Conservation (phyloP, 2,797 vertebrate genomes). For the Macrochelys suwanniensis region DNA sequence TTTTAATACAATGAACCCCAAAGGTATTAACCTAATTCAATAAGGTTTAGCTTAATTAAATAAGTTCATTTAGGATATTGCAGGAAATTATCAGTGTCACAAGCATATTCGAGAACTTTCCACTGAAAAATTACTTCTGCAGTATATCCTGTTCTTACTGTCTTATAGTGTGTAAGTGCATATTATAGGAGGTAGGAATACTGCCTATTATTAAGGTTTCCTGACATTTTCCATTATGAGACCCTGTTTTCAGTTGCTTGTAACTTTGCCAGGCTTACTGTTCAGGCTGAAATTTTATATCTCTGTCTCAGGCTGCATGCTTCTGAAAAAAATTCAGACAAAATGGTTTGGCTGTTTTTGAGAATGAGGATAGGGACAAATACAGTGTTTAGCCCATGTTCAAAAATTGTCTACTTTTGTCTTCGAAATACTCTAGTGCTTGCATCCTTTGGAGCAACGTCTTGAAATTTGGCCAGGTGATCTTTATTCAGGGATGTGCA, state of each 20-base stretch:
- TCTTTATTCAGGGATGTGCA: accelerated
- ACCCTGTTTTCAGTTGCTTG: background rate
- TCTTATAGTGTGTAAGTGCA: background rate
- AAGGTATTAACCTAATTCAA: background rate
- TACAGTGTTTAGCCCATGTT: background rate
- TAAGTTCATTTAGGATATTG: background rate
- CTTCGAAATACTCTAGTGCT: background rate
- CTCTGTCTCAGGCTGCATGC: background rate
- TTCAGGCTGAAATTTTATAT: accelerated
- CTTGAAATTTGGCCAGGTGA: accelerated
- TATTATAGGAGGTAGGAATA: background rate
- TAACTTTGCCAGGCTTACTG: background rate
- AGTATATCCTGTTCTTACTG: background rate
- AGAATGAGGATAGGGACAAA: background rate
- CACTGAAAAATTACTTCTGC: background rate
- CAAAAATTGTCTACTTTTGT: background rate
- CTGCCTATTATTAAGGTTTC: background rate
- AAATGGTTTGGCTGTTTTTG: background rate
- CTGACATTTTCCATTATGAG: background rate
- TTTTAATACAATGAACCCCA: background rate
- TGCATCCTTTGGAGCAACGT: background rate
- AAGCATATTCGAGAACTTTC: background rate
- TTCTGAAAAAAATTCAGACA: background rate
- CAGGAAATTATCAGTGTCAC: background rate
- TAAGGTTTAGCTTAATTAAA: background rate